Evolutionary conservation across 2,797 vertebrate genomes (phyloP), one percentile per base, ranked within the genome.

Genomic region (Carduelis carduelis): DNA sequence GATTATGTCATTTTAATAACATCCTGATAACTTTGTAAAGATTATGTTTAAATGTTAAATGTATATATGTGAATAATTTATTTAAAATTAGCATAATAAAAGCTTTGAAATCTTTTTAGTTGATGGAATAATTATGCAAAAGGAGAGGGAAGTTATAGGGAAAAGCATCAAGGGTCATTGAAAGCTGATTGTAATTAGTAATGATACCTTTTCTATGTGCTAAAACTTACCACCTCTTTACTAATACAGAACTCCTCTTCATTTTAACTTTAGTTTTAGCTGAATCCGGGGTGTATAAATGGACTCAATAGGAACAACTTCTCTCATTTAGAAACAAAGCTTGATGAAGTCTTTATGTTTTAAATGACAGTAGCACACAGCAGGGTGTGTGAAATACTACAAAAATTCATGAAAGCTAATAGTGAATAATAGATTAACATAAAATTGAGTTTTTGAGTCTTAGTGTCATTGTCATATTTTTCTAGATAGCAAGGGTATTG

Each of bases 31-130:
- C 7, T 27, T 56, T 49, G 23, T 52, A 72, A 81, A 76, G 34
- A 66, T 79, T 88, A 37, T 78, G 32, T 72, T 94, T 53, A 90
- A 90, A 61, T 92, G 78, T 79, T 94, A 96, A 84, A 87, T 66
- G 64, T 18, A 47, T 44, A 32, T 79, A 27, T 52, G 34, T 79
- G 23, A 69, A 83, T 65, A 65, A 71, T 85, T 94, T 87, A 61
- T 83, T 64, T 59, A 39, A 46, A 76, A 87, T 87, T 90, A 87
- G 22, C 32, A 55, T 87, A 64, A 84, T 76, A 83, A 81, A 94
- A 81, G 4, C 30, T 81, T 68, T 81, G 34, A 89, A 72, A 19
- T 53, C 61, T 55, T 87, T 87, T 78, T 53, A 88, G 28, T 59
- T 94, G 82, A 53, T 72, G 20, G 43, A 89, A 81, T 82, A 82